These are phyloP conservation scores for Chelonia mydas DNA, from an alignment of 2,797 vertebrate species.

Conservation along the genomic window DNA sequence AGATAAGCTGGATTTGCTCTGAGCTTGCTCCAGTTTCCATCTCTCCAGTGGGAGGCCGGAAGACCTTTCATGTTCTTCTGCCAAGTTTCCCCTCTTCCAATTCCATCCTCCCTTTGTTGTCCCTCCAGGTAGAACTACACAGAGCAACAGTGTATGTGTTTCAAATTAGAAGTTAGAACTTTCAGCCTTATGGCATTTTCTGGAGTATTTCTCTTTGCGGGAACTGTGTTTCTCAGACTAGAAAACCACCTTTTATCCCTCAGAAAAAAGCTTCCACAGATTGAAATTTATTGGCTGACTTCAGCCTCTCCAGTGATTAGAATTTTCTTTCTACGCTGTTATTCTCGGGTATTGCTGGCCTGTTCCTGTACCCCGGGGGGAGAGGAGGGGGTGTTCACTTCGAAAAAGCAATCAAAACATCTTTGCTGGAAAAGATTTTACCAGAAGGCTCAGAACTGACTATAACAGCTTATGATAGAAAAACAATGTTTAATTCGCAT, in stretches of 20 bases:
- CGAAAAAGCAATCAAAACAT: neutral
- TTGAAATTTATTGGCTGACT: neutral
- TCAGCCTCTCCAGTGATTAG: neutral
- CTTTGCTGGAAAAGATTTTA: neutral
- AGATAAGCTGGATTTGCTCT: neutral
- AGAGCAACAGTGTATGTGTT: neutral
- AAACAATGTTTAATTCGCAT: neutral
- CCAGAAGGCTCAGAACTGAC: neutral
- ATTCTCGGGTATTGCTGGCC: neutral
- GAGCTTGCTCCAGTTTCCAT: neutral
- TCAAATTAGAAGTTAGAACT: neutral
- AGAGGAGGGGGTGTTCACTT: neutral
- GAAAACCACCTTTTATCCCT: neutral
- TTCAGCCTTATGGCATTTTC: conserved; percentile 2
- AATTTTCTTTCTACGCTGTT: neutral
- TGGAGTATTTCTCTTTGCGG: neutral
- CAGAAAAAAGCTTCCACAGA: neutral
- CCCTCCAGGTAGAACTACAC: neutral
- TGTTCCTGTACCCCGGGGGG: neutral
- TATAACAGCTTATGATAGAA: neutral
- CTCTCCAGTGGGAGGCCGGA: neutral
- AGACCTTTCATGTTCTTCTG: neutral
- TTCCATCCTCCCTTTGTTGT: neutral
- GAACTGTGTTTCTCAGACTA: neutral
- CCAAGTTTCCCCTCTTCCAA: neutral